Percentiles rank a stretch among this genome's conserved stretches.
phyloP scores from a whole-genome alignment of 92 coral and sea anemone genomes.

The Desmophyllum pertusum region DNA sequence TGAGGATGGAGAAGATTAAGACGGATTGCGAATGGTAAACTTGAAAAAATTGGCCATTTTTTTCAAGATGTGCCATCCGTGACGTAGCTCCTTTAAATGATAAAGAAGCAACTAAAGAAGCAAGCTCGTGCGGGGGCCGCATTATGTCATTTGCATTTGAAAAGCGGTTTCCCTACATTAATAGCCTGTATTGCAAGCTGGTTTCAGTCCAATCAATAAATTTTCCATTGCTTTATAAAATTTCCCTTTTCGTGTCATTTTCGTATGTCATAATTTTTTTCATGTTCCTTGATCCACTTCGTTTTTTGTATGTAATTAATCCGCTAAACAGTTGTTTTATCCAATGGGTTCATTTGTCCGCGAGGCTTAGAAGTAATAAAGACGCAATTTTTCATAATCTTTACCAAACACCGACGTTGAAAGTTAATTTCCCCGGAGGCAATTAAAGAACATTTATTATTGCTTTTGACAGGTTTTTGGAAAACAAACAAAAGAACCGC shows the following conservation, averaged over 20 bases:
- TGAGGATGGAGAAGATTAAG: no score
- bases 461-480: slow-evolving; percentile 15
- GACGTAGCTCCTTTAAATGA: no score
- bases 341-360: neutral
- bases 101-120: no score
- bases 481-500: slow-evolving; percentile 21
- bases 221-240: neutral
- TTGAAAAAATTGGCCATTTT: no score
- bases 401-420: neutral
- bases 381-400: neutral
- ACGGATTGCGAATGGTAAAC: no score
- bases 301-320: neutral
- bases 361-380: neutral
- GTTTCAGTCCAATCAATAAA: no score
- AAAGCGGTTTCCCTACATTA: neutral
- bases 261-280: neutral
- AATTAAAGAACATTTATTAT: slow-evolving; percentile 3
- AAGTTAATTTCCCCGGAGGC: slow-evolving; percentile 34
- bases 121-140: no score
- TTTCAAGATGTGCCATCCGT: no score
- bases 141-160: neutral
- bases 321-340: neutral
- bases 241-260: neutral
- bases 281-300: neutral
- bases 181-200: no score